Percentiles rank a stretch among this genome's conserved stretches.
Evolutionary conservation across 2,797 vertebrate genomes (phyloP).

Genomic region (Platyrinchus mystaceus): DNA sequence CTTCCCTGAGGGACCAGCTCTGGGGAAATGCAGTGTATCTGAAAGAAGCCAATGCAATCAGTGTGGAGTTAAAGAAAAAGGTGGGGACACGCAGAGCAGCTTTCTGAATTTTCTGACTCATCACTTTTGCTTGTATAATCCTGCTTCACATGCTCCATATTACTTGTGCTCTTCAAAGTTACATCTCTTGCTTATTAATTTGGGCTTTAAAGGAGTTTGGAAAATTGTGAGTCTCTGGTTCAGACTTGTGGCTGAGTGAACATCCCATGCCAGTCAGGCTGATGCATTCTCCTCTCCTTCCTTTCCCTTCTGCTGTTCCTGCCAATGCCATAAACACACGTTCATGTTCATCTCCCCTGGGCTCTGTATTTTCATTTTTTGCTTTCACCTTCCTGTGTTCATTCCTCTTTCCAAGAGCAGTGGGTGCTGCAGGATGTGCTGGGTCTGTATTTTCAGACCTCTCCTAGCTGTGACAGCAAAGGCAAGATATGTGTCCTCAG

Average conservation of each 20-base stretch:
- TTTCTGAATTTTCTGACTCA: not conserved
- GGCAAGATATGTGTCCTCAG: not conserved
- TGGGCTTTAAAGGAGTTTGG: not conserved
- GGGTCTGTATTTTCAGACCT: not conserved
- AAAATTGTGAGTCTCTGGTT: not conserved
- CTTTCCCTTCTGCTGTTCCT: not conserved
- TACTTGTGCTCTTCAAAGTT: not conserved
- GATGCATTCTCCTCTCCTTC: not conserved
- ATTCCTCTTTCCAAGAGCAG: not conserved
- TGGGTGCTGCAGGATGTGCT: not conserved
- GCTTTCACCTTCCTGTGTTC: not conserved
- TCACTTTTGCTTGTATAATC: not conserved
- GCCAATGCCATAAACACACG: not conserved
- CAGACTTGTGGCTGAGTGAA: not conserved
- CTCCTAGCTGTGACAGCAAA: not conserved
- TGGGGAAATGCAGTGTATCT: constrained; percentile 98
- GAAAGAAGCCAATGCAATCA: constrained; percentile 98
- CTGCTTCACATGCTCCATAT: not conserved
- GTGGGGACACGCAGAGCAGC: constrained; percentile 62
- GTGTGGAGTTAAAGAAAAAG: constrained; percentile 98
- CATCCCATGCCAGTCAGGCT: not conserved
- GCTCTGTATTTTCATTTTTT: not conserved
- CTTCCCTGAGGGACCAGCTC: constrained; percentile 93
- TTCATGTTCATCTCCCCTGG: not conserved
- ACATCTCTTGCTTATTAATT: not conserved